Conservation (phyloP, 1,140 invertebrate species). For the Vollenhovia emeryi region DNA sequence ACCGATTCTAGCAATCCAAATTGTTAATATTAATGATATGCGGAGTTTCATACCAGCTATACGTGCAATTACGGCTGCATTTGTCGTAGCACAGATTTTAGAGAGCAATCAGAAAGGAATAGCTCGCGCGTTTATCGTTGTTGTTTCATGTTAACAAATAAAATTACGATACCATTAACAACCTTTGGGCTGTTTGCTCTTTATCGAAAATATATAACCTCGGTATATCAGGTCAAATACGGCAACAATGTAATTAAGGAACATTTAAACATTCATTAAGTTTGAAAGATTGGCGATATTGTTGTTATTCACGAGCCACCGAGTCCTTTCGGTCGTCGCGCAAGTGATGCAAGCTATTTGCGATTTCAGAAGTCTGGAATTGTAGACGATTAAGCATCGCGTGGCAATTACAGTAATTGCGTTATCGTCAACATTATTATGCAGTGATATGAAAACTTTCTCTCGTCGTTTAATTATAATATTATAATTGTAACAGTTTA, state of each 20-base stretch:
- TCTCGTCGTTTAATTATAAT: background rate
- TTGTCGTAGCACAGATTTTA: background rate
- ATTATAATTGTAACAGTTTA: no score
- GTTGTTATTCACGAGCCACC: constrained; percentile 23
- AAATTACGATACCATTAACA: constrained; percentile 26
- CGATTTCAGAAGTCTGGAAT: background rate
- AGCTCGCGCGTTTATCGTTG: constrained; percentile 8
- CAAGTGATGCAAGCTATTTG: constrained; percentile 22
- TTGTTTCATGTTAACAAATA: constrained; percentile 27
- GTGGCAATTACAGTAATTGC: background rate
- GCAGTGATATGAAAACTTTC: background rate
- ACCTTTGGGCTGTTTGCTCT: constrained; percentile 10
- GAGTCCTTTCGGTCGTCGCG: background rate
- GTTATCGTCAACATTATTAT: constrained; percentile 4
- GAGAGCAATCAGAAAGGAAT: background rate
- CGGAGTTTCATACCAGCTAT: background rate
- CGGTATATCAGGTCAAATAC: constrained; percentile 10
- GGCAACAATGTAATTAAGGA: constrained; percentile 38
- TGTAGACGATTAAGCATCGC: background rate
- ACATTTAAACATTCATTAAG: constrained; percentile 34
- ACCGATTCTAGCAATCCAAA: background rate
- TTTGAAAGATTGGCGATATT: constrained; percentile 17
- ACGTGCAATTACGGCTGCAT: background rate
- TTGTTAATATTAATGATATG: background rate
- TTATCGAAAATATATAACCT: constrained; percentile 38